Conservation (phyloP, 2,797 vertebrate species). For the Neoniphon sammara region DNA sequence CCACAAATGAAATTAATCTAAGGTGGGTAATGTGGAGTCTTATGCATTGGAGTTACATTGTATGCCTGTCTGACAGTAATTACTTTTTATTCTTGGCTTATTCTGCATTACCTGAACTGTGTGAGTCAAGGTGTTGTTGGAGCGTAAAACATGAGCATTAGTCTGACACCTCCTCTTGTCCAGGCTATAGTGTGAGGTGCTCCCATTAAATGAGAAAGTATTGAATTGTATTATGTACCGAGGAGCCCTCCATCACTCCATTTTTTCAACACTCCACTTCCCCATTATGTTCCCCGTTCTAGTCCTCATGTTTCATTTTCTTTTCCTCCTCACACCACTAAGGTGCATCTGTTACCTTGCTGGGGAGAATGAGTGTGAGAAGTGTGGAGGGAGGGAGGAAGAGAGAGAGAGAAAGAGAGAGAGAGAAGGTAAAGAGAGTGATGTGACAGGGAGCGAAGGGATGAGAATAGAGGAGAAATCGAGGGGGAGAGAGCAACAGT, state of each 20-base stretch:
- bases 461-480: conserved; percentile 29
- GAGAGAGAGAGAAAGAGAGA: neutral
- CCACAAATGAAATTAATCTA: too few species aligned
- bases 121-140: conserved; percentile 11
- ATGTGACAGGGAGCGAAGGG: conserved; percentile 30
- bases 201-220: conserved; percentile 28
- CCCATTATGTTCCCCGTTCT: conserved; percentile 37
- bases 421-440: conserved; percentile 22
- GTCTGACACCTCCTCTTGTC: conserved; percentile 43
- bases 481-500: conserved; percentile 39
- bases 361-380: conserved; percentile 47
- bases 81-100: conserved; percentile 14
- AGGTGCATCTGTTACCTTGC: conserved; percentile 37
- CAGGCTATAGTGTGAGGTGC: conserved; percentile 12
- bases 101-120: neutral
- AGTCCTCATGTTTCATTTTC: conserved; percentile 39
- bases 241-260: neutral
- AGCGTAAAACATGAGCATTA: conserved; percentile 1
- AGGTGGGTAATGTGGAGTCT: too few species aligned
- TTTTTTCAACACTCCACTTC: conserved; percentile 15
- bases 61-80: too few species aligned
- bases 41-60: too few species aligned
- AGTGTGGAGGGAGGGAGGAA: neutral
- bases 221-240: conserved; percentile 30
- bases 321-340: conserved; percentile 48